A percentile compares a stretch with the other conserved stretches of the same genome.
These are phyloP conservation scores for Girardinus metallicus DNA, from an alignment of 2,797 vertebrate genomes.

Conservation along the genomic window DNA sequence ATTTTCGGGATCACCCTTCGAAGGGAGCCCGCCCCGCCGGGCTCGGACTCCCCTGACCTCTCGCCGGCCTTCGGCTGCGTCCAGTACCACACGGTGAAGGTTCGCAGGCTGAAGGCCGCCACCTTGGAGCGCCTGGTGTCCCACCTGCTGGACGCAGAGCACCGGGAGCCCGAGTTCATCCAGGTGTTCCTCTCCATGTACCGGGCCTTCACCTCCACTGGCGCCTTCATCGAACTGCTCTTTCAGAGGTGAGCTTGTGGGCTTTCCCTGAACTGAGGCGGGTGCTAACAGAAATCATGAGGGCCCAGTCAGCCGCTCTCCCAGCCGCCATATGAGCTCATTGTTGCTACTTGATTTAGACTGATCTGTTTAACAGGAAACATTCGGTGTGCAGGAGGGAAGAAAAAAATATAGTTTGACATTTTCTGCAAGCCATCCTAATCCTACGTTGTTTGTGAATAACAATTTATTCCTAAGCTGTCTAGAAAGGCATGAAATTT, in stretches of 20 bases:
- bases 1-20: slow-evolving; percentile 86
- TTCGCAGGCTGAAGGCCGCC: slow-evolving; percentile 84
- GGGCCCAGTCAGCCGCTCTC: slow-evolving; percentile 21
- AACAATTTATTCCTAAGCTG: neutral
- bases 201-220: slow-evolving; percentile 82
- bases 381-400: neutral
- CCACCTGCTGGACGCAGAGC: slow-evolving; percentile 80
- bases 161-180: slow-evolving; percentile 79
- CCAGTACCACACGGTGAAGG: slow-evolving; percentile 89
- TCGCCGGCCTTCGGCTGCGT: slow-evolving; percentile 66
- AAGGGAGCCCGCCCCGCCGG: slow-evolving; percentile 76
- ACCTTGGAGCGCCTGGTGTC: slow-evolving; percentile 82
- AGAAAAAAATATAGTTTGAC: neutral
- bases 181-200: slow-evolving; percentile 88
- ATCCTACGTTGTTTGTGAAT: neutral
- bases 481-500: neutral
- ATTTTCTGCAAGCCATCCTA: neutral
- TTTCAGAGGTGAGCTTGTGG: slow-evolving; percentile 80
- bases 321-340: neutral
- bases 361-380: slow-evolving; percentile 5
- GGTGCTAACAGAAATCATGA: slow-evolving; percentile 7
- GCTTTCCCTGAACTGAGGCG: neutral
- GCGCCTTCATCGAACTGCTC: slow-evolving; percentile 81
- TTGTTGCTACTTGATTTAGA: slow-evolving; percentile 18
- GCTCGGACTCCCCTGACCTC: slow-evolving; percentile 26